Evolutionary conservation across 1,140 invertebrate species (phyloP).

Genomic region (Cardiocondyla obscurior): DNA sequence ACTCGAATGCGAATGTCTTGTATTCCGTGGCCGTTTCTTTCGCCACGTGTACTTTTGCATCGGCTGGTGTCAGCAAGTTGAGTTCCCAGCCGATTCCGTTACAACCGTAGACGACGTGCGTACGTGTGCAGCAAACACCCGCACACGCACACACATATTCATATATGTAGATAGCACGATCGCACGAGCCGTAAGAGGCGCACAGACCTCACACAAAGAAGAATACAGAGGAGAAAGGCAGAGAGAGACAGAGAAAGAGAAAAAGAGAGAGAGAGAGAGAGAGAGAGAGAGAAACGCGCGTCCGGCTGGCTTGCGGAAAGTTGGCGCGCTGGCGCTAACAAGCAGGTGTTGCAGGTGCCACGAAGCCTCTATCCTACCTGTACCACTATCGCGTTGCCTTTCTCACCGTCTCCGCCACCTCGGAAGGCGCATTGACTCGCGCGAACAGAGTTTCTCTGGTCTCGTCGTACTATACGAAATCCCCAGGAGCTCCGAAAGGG

Average conservation of each 20-base stretch:
- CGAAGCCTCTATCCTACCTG: constrained; percentile 54
- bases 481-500: not conserved
- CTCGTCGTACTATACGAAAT: not conserved
- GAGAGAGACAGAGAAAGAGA: not conserved
- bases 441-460: not conserved
- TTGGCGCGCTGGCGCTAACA: constrained; percentile 64
- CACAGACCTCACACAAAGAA: constrained; percentile 56
- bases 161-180: not conserved
- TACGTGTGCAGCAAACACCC: constrained; percentile 44
- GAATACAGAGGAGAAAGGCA: not conserved
- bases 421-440: constrained; percentile 19
- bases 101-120: constrained; percentile 17
- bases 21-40: constrained; percentile 13
- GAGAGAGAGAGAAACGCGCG: not conserved
- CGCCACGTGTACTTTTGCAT: constrained; percentile 57
- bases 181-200: constrained; percentile 35
- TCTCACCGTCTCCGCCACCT: constrained; percentile 45
- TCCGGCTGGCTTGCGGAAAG: constrained; percentile 57
- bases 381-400: constrained; percentile 24
- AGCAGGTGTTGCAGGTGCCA: constrained; percentile 71
- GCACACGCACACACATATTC: not conserved
- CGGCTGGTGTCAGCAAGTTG: constrained; percentile 65
- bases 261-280: not conserved
- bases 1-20: constrained; percentile 4
- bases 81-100: constrained; percentile 66